Evolutionary conservation across 2,797 vertebrate species (phyloP).

Genomic region (Labeo calbasu): DNA sequence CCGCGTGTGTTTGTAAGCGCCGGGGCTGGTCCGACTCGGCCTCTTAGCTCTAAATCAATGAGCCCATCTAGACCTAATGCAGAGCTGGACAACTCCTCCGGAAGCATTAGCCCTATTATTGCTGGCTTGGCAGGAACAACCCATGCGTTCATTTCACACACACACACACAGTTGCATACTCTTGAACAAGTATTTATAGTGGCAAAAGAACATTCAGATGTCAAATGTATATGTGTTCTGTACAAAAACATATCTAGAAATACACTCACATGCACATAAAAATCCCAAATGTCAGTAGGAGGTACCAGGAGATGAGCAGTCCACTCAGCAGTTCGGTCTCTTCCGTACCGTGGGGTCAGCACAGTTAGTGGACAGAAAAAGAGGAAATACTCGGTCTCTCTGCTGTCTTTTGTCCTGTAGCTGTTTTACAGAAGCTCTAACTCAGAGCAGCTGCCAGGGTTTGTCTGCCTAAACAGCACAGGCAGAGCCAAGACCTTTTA

Average conservation of each 20-base stretch:
- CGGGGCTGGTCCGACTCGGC: conserved; percentile 76
- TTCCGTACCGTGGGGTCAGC: conserved; percentile 39
- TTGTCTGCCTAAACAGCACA: conserved; percentile 43
- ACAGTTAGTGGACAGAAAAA: conserved; percentile 20
- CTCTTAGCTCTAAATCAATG: conserved; percentile 97
- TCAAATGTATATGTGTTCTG: not conserved
- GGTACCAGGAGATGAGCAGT: not conserved
- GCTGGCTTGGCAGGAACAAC: conserved; percentile 86
- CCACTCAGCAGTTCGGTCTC: conserved; percentile 24
- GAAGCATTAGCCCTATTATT: conserved; percentile 98
- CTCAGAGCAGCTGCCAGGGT: conserved; percentile 42
- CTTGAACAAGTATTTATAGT: conserved; percentile 46
- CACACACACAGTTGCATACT: conserved; percentile 30
- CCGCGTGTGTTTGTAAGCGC: conserved; percentile 67
- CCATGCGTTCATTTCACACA: conserved; percentile 26
- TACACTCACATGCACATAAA: conserved; percentile 27
- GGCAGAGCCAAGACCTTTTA: conserved; percentile 51
- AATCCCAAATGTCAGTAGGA: conserved; percentile 43
- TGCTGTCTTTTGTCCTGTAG: conserved; percentile 21
- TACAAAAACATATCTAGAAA: not conserved
- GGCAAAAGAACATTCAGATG: conserved; percentile 31
- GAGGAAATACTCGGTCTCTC: conserved; percentile 25
- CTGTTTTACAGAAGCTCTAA: conserved; percentile 26
- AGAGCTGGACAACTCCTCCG: conserved; percentile 96
- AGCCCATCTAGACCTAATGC: conserved; percentile 93